These are phyloP conservation scores for Lophotriccus pileatus DNA, from an alignment of 2,797 vertebrate species.

Conservation along the genomic window DNA sequence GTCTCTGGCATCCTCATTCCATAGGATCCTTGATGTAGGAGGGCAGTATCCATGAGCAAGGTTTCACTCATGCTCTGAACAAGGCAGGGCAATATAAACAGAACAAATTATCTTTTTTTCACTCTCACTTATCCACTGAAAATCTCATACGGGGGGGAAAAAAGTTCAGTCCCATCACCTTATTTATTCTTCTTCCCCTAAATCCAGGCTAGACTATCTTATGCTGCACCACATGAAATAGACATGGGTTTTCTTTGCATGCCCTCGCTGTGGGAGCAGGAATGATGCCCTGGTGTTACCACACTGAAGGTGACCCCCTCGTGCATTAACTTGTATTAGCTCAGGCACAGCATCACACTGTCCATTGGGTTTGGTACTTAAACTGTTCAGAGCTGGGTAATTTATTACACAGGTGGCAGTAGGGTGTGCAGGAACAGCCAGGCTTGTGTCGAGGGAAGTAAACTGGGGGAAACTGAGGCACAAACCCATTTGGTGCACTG, in stretches of 20 bases:
- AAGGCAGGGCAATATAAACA: background rate
- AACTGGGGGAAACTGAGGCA: background rate
- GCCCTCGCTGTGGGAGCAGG: background rate
- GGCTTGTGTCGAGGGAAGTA: background rate
- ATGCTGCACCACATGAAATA: background rate
- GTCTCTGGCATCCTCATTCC: background rate
- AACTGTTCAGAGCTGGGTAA: background rate
- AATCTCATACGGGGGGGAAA: background rate
- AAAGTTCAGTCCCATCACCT: background rate
- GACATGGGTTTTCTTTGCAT: background rate
- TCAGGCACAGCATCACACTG: background rate
- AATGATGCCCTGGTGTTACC: background rate
- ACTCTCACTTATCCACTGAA: background rate
- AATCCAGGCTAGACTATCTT: background rate
- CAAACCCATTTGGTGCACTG: background rate
- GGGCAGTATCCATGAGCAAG: background rate
- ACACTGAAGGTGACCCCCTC: background rate
- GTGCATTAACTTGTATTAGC: background rate
- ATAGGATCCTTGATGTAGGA: background rate
- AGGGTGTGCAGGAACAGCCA: background rate
- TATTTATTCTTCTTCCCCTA: background rate
- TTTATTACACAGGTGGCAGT: background rate
- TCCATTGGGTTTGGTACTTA: background rate
- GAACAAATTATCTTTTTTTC: background rate
- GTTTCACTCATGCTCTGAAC: background rate